These are phyloP conservation scores for Pseudois nayaur DNA, from an alignment of 2,113 vertebrate species.

Conservation along the genomic window DNA sequence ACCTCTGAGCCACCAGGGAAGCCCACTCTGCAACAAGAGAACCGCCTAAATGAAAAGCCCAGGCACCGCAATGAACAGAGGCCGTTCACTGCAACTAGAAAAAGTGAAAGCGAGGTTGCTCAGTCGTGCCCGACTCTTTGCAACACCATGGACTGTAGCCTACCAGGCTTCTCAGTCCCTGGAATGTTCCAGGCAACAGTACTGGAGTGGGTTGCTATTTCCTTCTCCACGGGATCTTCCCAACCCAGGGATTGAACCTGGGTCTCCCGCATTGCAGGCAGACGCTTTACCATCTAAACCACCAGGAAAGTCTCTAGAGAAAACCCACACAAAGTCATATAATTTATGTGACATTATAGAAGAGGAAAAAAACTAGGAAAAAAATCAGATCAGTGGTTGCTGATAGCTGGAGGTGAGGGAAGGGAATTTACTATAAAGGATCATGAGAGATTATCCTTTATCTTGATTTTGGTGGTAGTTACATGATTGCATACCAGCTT, in stretches of 20 bases:
- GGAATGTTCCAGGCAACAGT: not conserved
- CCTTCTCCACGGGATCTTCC: not conserved
- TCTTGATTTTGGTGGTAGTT: not conserved
- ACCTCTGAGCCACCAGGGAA: no score
- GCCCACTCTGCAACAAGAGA: not conserved
- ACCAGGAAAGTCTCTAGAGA: not conserved
- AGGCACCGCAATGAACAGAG: not conserved
- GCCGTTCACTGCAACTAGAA: not conserved
- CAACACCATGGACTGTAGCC: not conserved
- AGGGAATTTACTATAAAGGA: not conserved
- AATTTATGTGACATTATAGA: not conserved
- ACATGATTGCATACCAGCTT: not conserved
- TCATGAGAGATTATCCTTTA: not conserved
- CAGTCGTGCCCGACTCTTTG: accelerated
- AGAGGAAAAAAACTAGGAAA: not conserved
- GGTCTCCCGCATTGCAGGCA: not conserved
- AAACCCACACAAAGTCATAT: not conserved
- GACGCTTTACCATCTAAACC: accelerated
- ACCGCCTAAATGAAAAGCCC: not conserved
- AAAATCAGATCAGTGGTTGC: not conserved
- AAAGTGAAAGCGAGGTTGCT: not conserved
- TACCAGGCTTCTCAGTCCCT: not conserved
- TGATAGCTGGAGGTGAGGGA: not conserved
- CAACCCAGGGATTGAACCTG: not conserved
- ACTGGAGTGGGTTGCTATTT: not conserved